Conservation (phyloP, 1,140 invertebrate species). For the Halesus radiatus region DNA sequence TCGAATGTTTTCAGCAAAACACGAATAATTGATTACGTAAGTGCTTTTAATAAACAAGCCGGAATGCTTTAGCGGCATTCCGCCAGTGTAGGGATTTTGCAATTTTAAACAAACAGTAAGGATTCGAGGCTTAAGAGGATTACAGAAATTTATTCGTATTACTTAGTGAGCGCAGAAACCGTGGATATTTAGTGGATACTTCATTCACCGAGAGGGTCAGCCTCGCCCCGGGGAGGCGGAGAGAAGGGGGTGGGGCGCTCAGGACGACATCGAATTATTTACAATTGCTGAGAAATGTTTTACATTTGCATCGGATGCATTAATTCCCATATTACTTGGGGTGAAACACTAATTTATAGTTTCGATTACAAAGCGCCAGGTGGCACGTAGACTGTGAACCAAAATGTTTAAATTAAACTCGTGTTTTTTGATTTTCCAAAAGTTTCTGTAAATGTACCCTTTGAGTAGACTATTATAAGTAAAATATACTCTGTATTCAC, state of each 20-base stretch:
- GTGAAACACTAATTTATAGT: slow-evolving; percentile 34
- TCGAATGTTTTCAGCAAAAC: neutral
- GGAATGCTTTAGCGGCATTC: slow-evolving; percentile 17
- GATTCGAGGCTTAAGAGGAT: slow-evolving; percentile 46
- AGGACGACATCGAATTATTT: slow-evolving; percentile 26
- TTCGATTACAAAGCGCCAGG: slow-evolving; percentile 34
- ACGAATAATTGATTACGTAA: slow-evolving; percentile 31
- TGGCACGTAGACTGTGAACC: neutral
- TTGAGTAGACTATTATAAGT: too few species aligned
- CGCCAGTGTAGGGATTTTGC: slow-evolving; percentile 16
- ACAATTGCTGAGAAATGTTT: slow-evolving; percentile 22
- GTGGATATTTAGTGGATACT: slow-evolving; percentile 16
- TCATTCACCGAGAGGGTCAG: slow-evolving; percentile 21
- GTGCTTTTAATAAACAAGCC: slow-evolving; percentile 36
- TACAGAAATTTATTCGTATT: slow-evolving; percentile 48
- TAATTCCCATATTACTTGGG: slow-evolving; percentile 23
- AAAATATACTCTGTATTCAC: too few species aligned
- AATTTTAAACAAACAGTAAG: slow-evolving; percentile 47
- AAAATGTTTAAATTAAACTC: too few species aligned
- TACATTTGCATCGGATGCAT: too few species aligned
- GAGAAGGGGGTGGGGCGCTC: neutral
- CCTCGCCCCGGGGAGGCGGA: neutral
- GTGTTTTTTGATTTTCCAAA: too few species aligned
- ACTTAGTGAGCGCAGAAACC: slow-evolving; percentile 46
- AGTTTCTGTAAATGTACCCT: too few species aligned